Percentiles rank a stretch among this genome's conserved stretches.
phyloP scores from a whole-genome alignment of 2,888 invertebrate species.

The Erebia ligea region DNA sequence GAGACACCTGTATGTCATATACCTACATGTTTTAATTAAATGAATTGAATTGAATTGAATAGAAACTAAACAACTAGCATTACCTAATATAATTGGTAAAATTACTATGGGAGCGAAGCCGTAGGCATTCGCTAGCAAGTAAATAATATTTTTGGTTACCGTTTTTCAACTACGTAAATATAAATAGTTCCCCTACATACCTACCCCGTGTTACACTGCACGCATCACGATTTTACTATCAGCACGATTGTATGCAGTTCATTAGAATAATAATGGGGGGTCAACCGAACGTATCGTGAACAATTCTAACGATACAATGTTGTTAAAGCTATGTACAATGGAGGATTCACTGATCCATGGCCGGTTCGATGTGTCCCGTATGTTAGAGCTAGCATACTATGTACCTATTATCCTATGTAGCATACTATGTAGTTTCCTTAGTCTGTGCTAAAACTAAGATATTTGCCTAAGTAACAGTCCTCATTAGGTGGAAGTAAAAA shows the following conservation, averaged over 20 bases:
- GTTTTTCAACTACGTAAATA: background rate
- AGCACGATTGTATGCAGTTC: conserved; percentile 9
- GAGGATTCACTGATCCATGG: conserved; percentile 27
- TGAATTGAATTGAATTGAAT: no score
- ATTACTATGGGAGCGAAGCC: no score
- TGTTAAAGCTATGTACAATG: background rate
- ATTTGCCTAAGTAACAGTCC: background rate
- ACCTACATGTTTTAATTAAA: no score
- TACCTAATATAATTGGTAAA: no score
- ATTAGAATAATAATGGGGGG: conserved; percentile 20
- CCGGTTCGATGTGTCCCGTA: background rate
- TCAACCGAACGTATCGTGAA: conserved; percentile 9
- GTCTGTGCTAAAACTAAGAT: background rate
- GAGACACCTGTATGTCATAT: no score
- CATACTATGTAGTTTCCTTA: no score
- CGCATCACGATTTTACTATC: conserved; percentile 5
- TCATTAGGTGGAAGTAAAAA: background rate
- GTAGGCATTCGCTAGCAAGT: no score
- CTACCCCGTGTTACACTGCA: background rate
- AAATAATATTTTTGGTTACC: no score
- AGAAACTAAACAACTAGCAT: no score
- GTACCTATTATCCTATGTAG: no score
- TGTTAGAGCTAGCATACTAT: background rate
- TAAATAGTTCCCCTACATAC: background rate
- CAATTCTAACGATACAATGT: conserved; percentile 17